phyloP scores from a whole-genome alignment of 2,888 invertebrate genomes.

The Ischnura elegans region DNA sequence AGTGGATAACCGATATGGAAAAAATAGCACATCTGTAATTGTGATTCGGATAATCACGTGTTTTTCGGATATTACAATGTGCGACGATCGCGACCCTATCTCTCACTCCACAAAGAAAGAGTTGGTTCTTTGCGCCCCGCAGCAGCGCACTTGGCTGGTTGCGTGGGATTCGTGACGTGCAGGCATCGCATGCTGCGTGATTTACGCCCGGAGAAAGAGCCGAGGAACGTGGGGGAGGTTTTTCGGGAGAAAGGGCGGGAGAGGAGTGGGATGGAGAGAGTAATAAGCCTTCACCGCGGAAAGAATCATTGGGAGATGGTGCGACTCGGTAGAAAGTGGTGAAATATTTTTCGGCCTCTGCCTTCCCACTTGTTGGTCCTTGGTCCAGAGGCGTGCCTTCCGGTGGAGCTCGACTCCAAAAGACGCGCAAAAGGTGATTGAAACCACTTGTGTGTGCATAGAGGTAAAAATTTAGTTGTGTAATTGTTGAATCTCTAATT shows the following conservation, averaged over 20 bases:
- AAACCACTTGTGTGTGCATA: too few relatives aligned
- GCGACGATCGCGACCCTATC: too few relatives aligned
- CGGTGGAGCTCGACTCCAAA: too few relatives aligned
- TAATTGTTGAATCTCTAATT: too few relatives aligned
- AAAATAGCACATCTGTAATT: too few relatives aligned
- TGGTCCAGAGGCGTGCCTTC: too few relatives aligned
- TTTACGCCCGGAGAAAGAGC: background rate
- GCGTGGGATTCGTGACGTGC: background rate
- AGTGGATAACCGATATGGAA: too few relatives aligned
- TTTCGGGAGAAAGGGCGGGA: background rate
- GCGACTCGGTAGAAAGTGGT: background rate
- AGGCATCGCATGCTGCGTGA: constrained; percentile 11
- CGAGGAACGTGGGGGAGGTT: background rate
- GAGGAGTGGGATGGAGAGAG: background rate
- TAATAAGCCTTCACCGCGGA: background rate
- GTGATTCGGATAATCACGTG: too few relatives aligned
- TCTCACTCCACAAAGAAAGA: background rate
- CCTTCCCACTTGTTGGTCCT: background rate
- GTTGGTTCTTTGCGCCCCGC: background rate
- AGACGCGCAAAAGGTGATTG: too few relatives aligned
- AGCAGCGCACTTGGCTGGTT: background rate
- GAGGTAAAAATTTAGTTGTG: too few relatives aligned
- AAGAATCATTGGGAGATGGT: background rate
- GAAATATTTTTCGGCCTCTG: background rate
- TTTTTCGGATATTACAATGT: too few relatives aligned